These are phyloP conservation scores for Hippocampus barbouri DNA, from an alignment of 2,113 vertebrate genomes.

Conservation along the genomic window DNA sequence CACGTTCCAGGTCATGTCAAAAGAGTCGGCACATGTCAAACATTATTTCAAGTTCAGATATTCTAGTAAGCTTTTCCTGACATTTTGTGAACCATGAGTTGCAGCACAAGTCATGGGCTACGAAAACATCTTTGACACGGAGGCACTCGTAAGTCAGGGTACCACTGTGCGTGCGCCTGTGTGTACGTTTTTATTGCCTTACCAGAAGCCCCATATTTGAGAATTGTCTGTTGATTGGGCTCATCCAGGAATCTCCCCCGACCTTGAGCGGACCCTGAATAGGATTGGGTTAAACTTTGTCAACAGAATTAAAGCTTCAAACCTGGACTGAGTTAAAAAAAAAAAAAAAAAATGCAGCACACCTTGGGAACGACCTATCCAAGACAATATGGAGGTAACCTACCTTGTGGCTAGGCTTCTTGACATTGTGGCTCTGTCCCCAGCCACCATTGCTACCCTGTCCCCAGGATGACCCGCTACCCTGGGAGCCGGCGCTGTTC, in stretches of 20 bases:
- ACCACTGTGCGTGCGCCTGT: not conserved
- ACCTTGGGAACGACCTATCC: not conserved
- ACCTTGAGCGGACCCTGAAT: constrained; percentile 83
- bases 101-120: too few species aligned
- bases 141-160: not conserved
- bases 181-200: constrained; percentile 44
- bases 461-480: constrained; percentile 89
- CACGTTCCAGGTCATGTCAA: too few species aligned
- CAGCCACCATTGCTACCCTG: constrained; percentile 77
- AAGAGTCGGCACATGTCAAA: too few species aligned
- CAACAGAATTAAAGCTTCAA: not conserved
- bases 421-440: constrained; percentile 85
- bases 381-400: not conserved
- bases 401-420: constrained; percentile 92
- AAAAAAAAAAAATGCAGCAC: not conserved
- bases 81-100: too few species aligned
- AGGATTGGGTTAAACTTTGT: constrained; percentile 1
- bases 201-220: constrained; percentile 97
- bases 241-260: constrained; percentile 93
- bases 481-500: constrained; percentile 94
- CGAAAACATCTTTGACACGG: too few species aligned
- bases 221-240: constrained; percentile 93
- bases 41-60: too few species aligned
- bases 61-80: too few species aligned
- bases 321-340: not conserved